Evolutionary conservation across 2,113 vertebrate species (phyloP).

Genomic region (Illadopsis cleaveri): DNA sequence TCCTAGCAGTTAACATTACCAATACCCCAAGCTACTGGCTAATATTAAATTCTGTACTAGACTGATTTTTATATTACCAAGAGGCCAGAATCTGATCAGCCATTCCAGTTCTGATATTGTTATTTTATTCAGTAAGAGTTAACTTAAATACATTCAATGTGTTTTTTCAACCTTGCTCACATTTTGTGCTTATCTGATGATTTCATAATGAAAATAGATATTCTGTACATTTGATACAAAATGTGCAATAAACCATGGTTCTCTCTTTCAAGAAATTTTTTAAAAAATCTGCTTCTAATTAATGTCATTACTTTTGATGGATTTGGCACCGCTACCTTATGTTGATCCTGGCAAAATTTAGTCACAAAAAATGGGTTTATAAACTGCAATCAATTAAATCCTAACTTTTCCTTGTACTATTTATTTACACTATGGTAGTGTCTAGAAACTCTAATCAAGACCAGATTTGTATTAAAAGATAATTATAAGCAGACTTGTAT

Average conservation of each 20-base stretch:
- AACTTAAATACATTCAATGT: background rate
- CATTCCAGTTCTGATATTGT: background rate
- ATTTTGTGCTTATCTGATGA: background rate
- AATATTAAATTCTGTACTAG: background rate
- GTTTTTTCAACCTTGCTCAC: background rate
- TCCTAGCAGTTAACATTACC: background rate
- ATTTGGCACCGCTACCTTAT: background rate
- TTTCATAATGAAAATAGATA: conserved; percentile 46
- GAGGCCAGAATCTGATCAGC: background rate
- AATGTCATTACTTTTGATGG: background rate
- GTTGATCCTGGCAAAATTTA: conserved; percentile 27
- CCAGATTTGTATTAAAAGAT: background rate
- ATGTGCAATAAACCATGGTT: background rate
- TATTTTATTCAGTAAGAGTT: conserved; percentile 2
- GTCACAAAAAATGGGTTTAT: background rate
- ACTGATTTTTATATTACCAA: background rate
- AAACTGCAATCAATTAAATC: background rate
- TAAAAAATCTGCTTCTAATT: conserved; percentile 16
- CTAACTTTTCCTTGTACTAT: background rate
- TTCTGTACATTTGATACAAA: conserved; percentile 1
- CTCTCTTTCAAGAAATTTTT: background rate
- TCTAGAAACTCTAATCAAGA: background rate
- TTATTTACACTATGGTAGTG: conserved; percentile 2
- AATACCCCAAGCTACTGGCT: background rate
- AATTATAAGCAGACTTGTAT: background rate